Base-by-base conservation (phyloP, 2,113 vertebrate genomes). In the Castor canadensis region DNA sequence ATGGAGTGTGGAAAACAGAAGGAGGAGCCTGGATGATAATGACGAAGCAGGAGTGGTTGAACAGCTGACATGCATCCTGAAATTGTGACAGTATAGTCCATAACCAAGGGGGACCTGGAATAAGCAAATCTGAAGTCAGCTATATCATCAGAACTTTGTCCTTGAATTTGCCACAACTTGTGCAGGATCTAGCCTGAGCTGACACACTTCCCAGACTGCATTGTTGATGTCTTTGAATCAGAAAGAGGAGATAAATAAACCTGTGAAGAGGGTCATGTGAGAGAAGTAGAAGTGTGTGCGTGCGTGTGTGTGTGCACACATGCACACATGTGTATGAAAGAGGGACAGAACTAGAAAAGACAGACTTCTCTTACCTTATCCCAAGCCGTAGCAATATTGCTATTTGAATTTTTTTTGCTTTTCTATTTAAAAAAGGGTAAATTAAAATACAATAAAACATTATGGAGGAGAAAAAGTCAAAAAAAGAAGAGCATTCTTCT, bases 401-500 rank as follows among this genome's bases (percentile, higher is more conserved):
- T 84, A 97, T 94, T 97, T 92, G 80, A 92, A 83, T 94, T 92
- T 91, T 56, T 95, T 79, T 28, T 28, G 38, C 80, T 94, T 45
- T 93, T 92, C 93, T 90, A 83, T 92, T 95, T 96, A 81, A 47
- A 95, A 95, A 95, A 93, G 83, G 89, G 73, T 85, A 95, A 92
- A 89, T 95, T 84, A 82, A 95, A 93, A 95, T 91, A 94, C 81
- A 87, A 90, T 83, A 97, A 92, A 96, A 73, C 89, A 96, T 97
- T 79, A 85, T 77, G 91, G 94, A 86, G 67, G 76, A 91, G 60
- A 79, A 85, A 84, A 88, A 76, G 72, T 54, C 92, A 95, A 90
- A 91, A 69, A 28, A 93, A 84, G 91, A 94, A 97, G 69, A 72
- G 45, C 69, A 89, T 89, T 96, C 93, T 96, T 81, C n/a, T 92